Base-by-base conservation (phyloP, 2,888 invertebrate species). In the Antitype chi region DNA sequence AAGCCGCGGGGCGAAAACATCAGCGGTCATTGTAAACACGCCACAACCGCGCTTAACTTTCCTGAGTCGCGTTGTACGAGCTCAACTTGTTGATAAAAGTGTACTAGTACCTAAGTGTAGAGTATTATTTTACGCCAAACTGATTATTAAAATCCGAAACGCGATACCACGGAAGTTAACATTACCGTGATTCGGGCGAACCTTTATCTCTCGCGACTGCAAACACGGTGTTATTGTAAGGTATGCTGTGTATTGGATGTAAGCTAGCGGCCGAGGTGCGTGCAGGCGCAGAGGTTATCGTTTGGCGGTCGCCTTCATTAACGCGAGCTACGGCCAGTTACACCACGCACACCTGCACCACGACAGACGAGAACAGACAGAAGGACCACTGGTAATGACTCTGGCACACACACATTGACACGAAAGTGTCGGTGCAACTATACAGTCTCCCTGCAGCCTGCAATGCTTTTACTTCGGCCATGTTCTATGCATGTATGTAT, bases 301-400 rank as follows among this genome's bases (percentile, higher is more conserved):
- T 60, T 25, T 28, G 81, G 52, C 62, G 20, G 59, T 70, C 63
- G 32, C 66, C 78, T 78, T 86, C 78, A 86, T 73, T 82, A 86
- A 64, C 67, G 72, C 78, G 62, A 74, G 62, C 74, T 55, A 28
- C 62, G 59, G 60, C 64, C 74, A 69, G 62, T 74, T 71, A 74
- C 76, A 76, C 20, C 55, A 70, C 38, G 73, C 71, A 28, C 83
- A 72, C 78, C 86, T 71, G 82, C 69, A 23, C 1, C 25, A 9
- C 62, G n/a, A 17, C 53, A 57, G 17, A 28, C 47, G n/a, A 13
- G 7, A 13, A 62, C 3, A 4, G 8, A 23, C 59, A 74, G 70
- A 71, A 74, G 17, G 57, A 17, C 59, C 63, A 74, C 55, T 57
- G 13, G 17, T 49, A 15, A 32, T 55, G 11, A 32, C 32, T 5